Percentiles rank a stretch among this genome's conserved stretches.
phyloP scores from a whole-genome alignment of 1,140 invertebrate species.

The Eulimnadia texana region DNA sequence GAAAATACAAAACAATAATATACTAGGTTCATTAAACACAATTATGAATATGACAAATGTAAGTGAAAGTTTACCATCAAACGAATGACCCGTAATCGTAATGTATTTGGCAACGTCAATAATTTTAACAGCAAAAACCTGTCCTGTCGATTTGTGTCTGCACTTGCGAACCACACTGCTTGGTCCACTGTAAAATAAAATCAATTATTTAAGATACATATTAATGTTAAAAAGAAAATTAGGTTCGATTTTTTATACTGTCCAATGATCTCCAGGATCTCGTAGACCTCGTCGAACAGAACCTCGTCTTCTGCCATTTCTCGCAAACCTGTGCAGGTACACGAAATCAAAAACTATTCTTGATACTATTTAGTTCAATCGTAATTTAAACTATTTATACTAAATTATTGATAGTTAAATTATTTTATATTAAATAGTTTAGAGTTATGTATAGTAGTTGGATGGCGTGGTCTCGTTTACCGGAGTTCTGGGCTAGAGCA shows the following conservation, averaged over 20 bases:
- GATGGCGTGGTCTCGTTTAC: no score
- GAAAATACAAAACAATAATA: constrained; percentile 24
- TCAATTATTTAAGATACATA: not conserved
- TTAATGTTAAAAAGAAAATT: not conserved
- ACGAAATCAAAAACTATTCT: no score
- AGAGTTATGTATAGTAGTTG: no score
- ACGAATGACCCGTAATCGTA: constrained; percentile 84
- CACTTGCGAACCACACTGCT: constrained; percentile 92
- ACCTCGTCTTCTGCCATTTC: constrained; percentile 84
- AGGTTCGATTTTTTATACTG: constrained; percentile 44
- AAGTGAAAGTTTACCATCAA: constrained; percentile 53
- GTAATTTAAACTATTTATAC: no score
- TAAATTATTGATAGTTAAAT: no score
- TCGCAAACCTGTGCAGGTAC: no score
- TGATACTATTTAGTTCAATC: no score
- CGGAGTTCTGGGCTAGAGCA: no score
- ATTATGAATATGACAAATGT: not conserved
- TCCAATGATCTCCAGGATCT: constrained; percentile 86
- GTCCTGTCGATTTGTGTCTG: constrained; percentile 81
- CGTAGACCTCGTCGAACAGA: constrained; percentile 90
- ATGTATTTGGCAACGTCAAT: constrained; percentile 96
- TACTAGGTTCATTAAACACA: constrained; percentile 17
- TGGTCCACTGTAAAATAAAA: constrained; percentile 63
- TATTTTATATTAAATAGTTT: no score
- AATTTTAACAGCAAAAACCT: constrained; percentile 97